These are phyloP conservation scores for Drosophila tanythrix DNA, from an alignment of 2,888 invertebrate species.

Conservation along the genomic window DNA sequence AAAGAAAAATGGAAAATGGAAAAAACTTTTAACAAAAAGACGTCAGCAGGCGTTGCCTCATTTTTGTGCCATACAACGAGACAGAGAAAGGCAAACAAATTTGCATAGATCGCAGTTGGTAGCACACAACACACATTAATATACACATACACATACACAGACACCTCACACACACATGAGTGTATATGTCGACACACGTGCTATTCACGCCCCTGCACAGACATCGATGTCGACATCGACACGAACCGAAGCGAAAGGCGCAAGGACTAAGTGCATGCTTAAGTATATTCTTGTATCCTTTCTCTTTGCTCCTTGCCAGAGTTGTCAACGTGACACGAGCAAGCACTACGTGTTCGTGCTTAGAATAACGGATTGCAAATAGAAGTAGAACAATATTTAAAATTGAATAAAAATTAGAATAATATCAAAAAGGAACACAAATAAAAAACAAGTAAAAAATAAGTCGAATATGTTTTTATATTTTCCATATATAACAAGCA, in stretches of 20 bases:
- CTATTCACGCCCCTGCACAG: slow-evolving; percentile 69
- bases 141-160: slow-evolving; percentile 17
- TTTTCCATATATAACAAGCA: too few species aligned
- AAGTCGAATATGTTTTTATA: too few species aligned
- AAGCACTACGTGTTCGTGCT: neutral
- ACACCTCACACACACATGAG: slow-evolving; percentile 15
- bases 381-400: too few species aligned
- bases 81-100: slow-evolving; percentile 66
- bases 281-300: slow-evolving; percentile 69
- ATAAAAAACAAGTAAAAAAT: too few species aligned
- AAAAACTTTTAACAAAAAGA: slow-evolving; percentile 63
- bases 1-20: slow-evolving; percentile 20
- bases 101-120: slow-evolving; percentile 77
- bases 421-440: too few species aligned
- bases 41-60: slow-evolving; percentile 58
- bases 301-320: slow-evolving; percentile 38
- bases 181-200: slow-evolving; percentile 22
- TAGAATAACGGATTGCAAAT: too few species aligned
- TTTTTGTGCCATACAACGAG: slow-evolving; percentile 28
- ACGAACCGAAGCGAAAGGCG: slow-evolving; percentile 62
- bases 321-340: slow-evolving; percentile 4
- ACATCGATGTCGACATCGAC: slow-evolving; percentile 74
- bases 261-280: slow-evolving; percentile 79
- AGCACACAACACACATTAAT: slow-evolving; percentile 49
- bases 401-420: too few species aligned